These are phyloP conservation scores for Empidonax traillii DNA, from an alignment of 2,113 vertebrate species.

Conservation along the genomic window DNA sequence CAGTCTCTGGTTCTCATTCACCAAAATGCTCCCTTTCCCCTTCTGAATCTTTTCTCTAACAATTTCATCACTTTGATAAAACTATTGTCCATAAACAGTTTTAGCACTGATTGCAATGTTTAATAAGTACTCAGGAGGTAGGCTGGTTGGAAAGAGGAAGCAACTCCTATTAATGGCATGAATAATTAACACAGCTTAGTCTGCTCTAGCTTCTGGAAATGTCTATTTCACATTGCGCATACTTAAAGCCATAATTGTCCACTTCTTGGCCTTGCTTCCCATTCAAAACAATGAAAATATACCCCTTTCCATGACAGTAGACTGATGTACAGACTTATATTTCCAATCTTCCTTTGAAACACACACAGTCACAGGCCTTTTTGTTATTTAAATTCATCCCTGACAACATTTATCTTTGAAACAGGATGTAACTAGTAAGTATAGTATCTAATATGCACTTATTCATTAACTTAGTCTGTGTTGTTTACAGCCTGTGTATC, in stretches of 20 bases:
- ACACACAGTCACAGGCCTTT: background rate
- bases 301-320: background rate
- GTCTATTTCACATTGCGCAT: background rate
- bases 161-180: background rate
- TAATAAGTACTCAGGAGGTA: background rate
- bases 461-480: background rate
- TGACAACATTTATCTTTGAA: background rate
- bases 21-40: background rate
- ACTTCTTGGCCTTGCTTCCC: background rate
- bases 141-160: background rate
- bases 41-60: background rate
- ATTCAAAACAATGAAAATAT: background rate
- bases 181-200: background rate
- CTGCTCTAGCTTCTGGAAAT: background rate
- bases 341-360: background rate
- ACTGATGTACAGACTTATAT: background rate
- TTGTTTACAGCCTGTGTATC: background rate
- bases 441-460: background rate
- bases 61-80: conserved; percentile 19
- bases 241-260: background rate
- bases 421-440: background rate
- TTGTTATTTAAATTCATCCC: background rate
- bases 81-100: conserved; percentile 13
- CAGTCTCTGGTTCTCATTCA: background rate
- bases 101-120: conserved; percentile 13